Evolutionary conservation across 2,888 invertebrate genomes (phyloP).

Genomic region (Bibio marci): DNA sequence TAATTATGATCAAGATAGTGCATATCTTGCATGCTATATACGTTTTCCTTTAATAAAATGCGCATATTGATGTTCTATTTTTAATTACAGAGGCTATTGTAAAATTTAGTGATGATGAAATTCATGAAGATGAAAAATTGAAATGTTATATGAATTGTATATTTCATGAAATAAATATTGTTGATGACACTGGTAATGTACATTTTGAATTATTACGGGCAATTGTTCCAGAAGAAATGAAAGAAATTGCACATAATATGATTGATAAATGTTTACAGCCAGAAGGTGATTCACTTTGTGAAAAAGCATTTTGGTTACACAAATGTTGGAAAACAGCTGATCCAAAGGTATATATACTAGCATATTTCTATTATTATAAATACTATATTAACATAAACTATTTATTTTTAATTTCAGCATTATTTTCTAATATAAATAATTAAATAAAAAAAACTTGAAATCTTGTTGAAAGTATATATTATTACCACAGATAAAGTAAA

Average conservation of each 20-base stretch:
- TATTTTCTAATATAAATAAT: not conserved
- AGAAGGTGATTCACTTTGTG: slow-evolving; percentile 22
- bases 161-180: slow-evolving; percentile 25
- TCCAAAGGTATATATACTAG: slow-evolving; percentile 16
- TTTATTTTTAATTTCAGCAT: not conserved
- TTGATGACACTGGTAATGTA: slow-evolving; percentile 27
- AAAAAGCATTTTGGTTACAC: slow-evolving; percentile 28
- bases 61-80: too few species aligned
- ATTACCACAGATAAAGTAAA: too few species aligned
- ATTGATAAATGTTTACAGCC: slow-evolving; percentile 22
- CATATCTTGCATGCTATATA: too few species aligned
- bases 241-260: slow-evolving; percentile 20
- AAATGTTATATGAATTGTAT: slow-evolving; percentile 30
- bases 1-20: too few species aligned
- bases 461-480: too few species aligned
- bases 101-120: slow-evolving; percentile 28
- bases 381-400: too few species aligned
- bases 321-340: slow-evolving; percentile 22
- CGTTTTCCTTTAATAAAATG: too few species aligned
- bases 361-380: not conserved
- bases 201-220: slow-evolving; percentile 22
- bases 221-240: slow-evolving; percentile 18
- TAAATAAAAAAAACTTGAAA: too few species aligned
- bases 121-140: slow-evolving; percentile 26
- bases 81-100: slow-evolving; percentile 21